Evolutionary conservation across 2,113 vertebrate species (phyloP).

Genomic region (Ceratotherium simum): DNA sequence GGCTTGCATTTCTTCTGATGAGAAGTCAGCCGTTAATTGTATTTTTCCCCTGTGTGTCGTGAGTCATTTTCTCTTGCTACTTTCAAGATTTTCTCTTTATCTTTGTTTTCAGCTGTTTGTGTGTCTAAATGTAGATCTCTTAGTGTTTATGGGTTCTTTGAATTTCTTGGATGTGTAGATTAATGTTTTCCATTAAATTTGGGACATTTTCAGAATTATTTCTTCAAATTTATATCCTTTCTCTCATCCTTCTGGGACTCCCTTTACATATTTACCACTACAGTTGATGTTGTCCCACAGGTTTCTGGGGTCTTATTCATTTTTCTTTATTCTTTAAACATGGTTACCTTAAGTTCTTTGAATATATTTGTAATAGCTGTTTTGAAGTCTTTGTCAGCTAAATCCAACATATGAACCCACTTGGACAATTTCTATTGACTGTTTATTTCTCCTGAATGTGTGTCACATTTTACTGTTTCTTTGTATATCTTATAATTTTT

Average conservation of each 20-base stretch:
- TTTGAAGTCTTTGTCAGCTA: neutral
- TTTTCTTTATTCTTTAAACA: neutral
- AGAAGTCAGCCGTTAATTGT: neutral
- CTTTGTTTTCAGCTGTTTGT: neutral
- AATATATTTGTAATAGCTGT: neutral
- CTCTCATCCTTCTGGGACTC: neutral
- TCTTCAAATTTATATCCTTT: neutral
- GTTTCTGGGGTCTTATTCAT: neutral
- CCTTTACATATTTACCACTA: neutral
- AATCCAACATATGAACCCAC: neutral
- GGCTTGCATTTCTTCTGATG: neutral
- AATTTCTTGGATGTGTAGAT: neutral
- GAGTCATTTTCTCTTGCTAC: neutral
- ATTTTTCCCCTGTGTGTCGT: neutral
- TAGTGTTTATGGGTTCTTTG: neutral
- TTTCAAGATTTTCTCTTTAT: neutral
- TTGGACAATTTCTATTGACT: neutral
- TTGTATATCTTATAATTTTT: neutral
- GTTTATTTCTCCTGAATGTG: neutral
- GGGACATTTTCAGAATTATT: neutral
- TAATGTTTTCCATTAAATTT: neutral
- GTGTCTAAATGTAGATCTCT: neutral
- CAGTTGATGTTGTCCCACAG: neutral
- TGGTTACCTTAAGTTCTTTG: neutral
- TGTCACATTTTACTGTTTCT: neutral